A percentile compares a stretch with the other conserved stretches of the same genome.
phyloP scores from a whole-genome alignment of 2,797 vertebrate genomes.

The Cryptoprocta ferox region DNA sequence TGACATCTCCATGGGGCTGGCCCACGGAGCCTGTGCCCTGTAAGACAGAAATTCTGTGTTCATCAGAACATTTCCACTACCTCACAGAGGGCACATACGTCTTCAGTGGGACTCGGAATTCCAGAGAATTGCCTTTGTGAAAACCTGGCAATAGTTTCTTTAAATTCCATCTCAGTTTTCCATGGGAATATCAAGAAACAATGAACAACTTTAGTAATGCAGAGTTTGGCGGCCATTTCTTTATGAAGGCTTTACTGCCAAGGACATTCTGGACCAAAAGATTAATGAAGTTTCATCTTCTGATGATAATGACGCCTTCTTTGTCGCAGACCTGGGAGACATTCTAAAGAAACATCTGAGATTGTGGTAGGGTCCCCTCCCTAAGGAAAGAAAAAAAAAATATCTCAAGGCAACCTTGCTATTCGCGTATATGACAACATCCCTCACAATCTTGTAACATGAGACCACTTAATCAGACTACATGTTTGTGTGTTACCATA shows the following conservation, averaged over 20 bases:
- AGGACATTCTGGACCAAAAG: constrained; percentile 96
- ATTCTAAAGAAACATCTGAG: constrained; percentile 95
- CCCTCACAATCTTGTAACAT: too few species aligned
- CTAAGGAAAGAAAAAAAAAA: too few species aligned
- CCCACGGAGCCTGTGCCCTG: neutral
- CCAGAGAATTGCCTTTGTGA: constrained; percentile 87
- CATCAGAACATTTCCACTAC: constrained; percentile 85
- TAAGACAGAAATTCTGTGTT: constrained; percentile 45
- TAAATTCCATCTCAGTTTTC: constrained; percentile 86
- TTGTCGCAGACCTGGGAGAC: constrained; percentile 96
- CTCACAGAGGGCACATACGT: constrained; percentile 86
- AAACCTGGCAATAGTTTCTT: constrained; percentile 81
- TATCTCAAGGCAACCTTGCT: too few species aligned
- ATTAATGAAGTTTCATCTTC: constrained; percentile 96
- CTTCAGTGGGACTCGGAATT: constrained; percentile 89
- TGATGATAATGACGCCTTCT: constrained; percentile 98
- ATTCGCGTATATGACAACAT: too few species aligned
- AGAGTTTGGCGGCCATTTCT: constrained; percentile 93
- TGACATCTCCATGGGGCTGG: constrained; percentile 43
- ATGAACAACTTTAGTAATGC: constrained; percentile 88
- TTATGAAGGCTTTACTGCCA: constrained; percentile 96
- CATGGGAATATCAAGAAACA: constrained; percentile 82
- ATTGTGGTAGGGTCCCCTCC: constrained; percentile 84
- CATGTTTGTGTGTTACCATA: too few species aligned
- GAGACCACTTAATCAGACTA: too few species aligned